Base-by-base conservation (phyloP, 2,888 invertebrate species). In the Diarsia brunnea region DNA sequence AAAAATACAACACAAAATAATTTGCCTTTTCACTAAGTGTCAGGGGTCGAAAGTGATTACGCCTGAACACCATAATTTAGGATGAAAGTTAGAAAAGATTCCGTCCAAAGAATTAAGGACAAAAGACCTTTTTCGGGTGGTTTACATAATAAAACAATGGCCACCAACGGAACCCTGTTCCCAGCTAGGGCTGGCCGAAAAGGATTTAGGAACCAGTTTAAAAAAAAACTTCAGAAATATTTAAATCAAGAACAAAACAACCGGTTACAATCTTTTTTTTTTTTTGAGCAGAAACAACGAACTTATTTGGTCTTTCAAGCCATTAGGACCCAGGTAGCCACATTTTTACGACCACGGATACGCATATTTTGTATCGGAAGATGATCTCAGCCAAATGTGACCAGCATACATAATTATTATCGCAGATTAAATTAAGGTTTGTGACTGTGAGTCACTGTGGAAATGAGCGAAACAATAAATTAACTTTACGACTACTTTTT, bases 1-100 rank as follows among this genome's bases (percentile, higher is more conserved):
- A 73, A 60, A 72, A 53, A 87, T 53, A 63, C 43, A 64, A 82
- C 65, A 82, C 83, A 90, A 87, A 87, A 89, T 85, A 89, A 91
- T 90, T 88, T 87, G 82, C 83, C 85, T 83, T 89, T 88, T 86
- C 85, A 85, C 82, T 72, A 89, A 92, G 90, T 91, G 91, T 89
- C 89, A 85, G 86, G 88, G 89, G 88, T 88, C 84, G 82, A 91
- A 91, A 93, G 93, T 93, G 94, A 95, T 95, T 95, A 94, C 90
- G 91, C 87, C 88, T 90, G 91, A 92, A 94, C 91, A 91, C 93
- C 92, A 93, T 95, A 95, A 95, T 93, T 95, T 93, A 93, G 88
- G 89, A 88, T 80, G 84, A 92, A 90, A 94, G 91, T 94, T 94
- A 90, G 92, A 92, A 94, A 95, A 95, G 94, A 94, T 94, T 94